Evolutionary conservation across 1,140 invertebrate genomes (phyloP).

Genomic region (Epicauta chinensis): DNA sequence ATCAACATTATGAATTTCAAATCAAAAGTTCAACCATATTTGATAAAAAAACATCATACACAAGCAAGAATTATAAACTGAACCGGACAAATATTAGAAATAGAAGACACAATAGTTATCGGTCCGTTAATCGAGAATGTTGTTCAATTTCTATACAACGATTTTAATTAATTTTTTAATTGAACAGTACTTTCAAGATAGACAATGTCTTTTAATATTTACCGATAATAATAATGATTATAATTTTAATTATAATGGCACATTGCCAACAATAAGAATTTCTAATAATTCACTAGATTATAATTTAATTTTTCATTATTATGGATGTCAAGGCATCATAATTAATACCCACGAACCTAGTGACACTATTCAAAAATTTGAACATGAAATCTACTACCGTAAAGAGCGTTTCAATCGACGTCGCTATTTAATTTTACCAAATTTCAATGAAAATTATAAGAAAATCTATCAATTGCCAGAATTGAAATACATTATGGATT

Average conservation of each 20-base stretch:
- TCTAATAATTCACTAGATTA: constrained; percentile 5
- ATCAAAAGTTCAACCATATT: too few relatives aligned
- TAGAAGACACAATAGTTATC: too few relatives aligned
- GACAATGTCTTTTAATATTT: constrained; percentile 24
- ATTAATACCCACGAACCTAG: constrained; percentile 16
- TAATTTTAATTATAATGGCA: constrained; percentile 16
- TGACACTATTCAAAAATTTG: constrained; percentile 19
- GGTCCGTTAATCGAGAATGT: not conserved
- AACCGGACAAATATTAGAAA: not conserved
- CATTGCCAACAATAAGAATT: constrained; percentile 12
- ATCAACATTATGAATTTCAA: too few relatives aligned
- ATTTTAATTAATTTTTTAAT: constrained; percentile 23
- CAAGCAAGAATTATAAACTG: not conserved
- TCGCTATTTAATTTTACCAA: constrained; percentile 25
- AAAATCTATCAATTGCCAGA: constrained; percentile 20
- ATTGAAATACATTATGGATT: constrained; percentile 23
- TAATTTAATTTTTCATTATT: constrained; percentile 20
- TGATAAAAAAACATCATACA: too few relatives aligned
- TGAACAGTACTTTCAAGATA: constrained; percentile 21
- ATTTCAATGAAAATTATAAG: constrained; percentile 9
- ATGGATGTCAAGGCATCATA: constrained; percentile 31
- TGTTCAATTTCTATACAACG: not conserved
- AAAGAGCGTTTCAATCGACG: constrained; percentile 29
- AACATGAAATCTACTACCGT: constrained; percentile 20
- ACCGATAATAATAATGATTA: constrained; percentile 14